Evolutionary conservation across 1,140 invertebrate species (phyloP).

Genomic region (Zaprionus ornatus): DNA sequence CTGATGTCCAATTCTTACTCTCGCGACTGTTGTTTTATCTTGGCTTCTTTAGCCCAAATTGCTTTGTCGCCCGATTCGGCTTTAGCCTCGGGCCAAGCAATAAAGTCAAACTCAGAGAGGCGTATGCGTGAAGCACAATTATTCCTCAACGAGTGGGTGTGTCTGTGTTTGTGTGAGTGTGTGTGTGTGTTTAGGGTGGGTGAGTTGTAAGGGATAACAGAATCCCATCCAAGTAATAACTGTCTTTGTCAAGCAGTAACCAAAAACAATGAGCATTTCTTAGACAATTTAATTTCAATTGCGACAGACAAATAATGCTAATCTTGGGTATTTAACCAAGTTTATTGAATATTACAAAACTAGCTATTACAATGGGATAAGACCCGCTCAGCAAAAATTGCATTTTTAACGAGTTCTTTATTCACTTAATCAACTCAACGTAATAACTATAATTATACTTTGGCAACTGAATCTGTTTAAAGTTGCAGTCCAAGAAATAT

Average conservation of each 20-base stretch:
- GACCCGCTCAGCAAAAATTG: neutral
- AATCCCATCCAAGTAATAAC: slow-evolving; percentile 56
- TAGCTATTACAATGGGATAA: slow-evolving; percentile 1
- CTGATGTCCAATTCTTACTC: slow-evolving; percentile 4
- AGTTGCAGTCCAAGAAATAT: slow-evolving; percentile 4
- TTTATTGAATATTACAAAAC: slow-evolving; percentile 5
- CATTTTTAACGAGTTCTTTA: neutral
- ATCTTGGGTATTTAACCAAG: slow-evolving; percentile 19
- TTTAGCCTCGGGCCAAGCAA: slow-evolving; percentile 45
- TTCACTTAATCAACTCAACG: neutral
- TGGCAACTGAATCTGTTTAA: neutral
- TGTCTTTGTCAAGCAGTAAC: slow-evolving; percentile 65
- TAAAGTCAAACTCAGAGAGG: slow-evolving; percentile 71
- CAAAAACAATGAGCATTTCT: slow-evolving; percentile 6
- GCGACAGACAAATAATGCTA: slow-evolving; percentile 28
- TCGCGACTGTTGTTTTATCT: slow-evolving; percentile 36
- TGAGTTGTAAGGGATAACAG: slow-evolving; percentile 43
- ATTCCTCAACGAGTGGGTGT: slow-evolving; percentile 73
- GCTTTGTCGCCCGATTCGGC: slow-evolving; percentile 69
- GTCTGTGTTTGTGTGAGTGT: slow-evolving; percentile 9
- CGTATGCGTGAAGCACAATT: slow-evolving; percentile 79
- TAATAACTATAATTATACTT: slow-evolving; percentile 1
- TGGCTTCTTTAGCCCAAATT: slow-evolving; percentile 62
- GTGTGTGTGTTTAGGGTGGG: neutral
- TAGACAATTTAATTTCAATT: slow-evolving; percentile 41